Conservation (phyloP, 2,113 vertebrate species). For the Otocyon megalotis region DNA sequence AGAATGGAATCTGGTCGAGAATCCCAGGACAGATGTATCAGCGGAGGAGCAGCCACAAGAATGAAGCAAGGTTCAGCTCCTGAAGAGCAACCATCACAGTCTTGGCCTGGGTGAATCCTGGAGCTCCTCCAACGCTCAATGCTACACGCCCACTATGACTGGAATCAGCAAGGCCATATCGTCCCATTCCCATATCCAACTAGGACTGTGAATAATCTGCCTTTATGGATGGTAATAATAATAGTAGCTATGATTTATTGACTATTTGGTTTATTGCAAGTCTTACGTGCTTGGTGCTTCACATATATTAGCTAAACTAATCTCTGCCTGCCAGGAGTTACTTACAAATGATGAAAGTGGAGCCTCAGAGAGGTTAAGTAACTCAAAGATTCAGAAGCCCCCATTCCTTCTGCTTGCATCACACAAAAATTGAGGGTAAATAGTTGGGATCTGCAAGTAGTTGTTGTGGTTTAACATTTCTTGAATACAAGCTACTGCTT, state of each 20-base stretch:
- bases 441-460: not conserved
- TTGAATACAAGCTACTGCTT: not conserved
- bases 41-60: not conserved
- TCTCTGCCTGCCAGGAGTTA: not conserved
- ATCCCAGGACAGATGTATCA: not conserved
- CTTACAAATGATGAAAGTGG: not conserved
- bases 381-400: not conserved
- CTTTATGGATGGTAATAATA: not conserved
- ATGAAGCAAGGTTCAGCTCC: not conserved
- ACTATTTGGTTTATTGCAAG: not conserved
- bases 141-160: not conserved
- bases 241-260: not conserved
- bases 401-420: not conserved
- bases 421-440: not conserved
- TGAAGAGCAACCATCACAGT: not conserved
- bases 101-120: too few relatives aligned
- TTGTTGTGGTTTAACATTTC: not conserved
- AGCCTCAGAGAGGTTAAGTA: not conserved
- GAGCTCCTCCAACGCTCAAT: not conserved
- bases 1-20: not conserved
- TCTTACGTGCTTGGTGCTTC: not conserved
- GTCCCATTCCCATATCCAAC: not conserved
- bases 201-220: not conserved
- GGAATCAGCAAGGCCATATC: not conserved
- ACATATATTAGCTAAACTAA: not conserved